Conservation (phyloP, 2,113 vertebrate species). For the Ondatra zibethicus region DNA sequence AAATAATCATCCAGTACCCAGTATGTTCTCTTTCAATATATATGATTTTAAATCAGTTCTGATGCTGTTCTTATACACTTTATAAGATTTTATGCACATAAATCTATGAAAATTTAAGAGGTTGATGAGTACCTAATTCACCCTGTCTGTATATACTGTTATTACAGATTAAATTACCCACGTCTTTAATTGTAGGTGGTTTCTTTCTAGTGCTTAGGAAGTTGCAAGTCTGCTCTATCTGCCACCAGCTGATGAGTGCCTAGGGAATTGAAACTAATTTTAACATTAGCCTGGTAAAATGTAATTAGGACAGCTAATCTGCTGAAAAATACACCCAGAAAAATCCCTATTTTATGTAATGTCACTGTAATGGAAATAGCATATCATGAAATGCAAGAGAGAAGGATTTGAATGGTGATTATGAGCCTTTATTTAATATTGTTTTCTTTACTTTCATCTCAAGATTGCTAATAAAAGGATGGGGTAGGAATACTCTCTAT, state of each 20-base stretch:
- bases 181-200: slow-evolving; percentile 46
- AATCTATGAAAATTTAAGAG: slow-evolving; percentile 41
- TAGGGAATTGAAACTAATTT: slow-evolving; percentile 71
- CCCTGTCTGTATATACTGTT: not conserved
- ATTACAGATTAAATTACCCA: slow-evolving; percentile 45
- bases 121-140: not conserved
- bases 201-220: slow-evolving; percentile 57
- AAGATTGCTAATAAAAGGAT: slow-evolving; percentile 51
- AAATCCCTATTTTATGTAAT: slow-evolving; percentile 56
- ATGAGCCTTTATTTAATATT: slow-evolving; percentile 52
- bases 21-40: not conserved
- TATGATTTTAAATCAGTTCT: not conserved
- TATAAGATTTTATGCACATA: not conserved
- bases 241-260: slow-evolving; percentile 34
- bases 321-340: slow-evolving; percentile 62
- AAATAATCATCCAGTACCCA: not conserved
- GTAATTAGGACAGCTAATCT: slow-evolving; percentile 73
- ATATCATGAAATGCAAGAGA: slow-evolving; percentile 63
- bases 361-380: slow-evolving; percentile 50
- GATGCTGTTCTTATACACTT: not conserved
- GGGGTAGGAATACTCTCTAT: not conserved
- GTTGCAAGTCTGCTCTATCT: not conserved
- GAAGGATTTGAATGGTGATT: slow-evolving; percentile 49
- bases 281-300: slow-evolving; percentile 67
- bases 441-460: not conserved